Evolutionary conservation across 2,888 invertebrate species (phyloP).

Genomic region (Xestobium rufovillosum): DNA sequence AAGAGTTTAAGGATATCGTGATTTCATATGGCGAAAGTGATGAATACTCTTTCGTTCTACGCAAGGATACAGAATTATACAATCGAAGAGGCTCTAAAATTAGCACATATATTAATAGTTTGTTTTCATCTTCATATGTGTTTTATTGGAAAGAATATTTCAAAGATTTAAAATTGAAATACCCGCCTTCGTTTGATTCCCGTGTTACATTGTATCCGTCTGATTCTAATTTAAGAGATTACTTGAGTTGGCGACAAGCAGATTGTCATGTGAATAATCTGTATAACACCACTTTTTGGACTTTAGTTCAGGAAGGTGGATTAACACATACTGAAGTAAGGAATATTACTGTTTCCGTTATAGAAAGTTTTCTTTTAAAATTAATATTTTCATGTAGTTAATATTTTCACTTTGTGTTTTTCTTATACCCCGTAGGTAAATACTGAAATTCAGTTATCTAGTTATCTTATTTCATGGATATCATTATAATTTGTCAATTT

Average conservation of each 20-base stretch:
- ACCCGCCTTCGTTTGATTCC: slow-evolving; percentile 93
- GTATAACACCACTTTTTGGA: slow-evolving; percentile 96
- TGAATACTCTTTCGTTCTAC: slow-evolving; percentile 89
- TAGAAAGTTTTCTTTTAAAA: too few species aligned
- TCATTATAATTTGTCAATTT: too few species aligned
- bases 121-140: slow-evolving; percentile 84
- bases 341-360: slow-evolving; percentile 8
- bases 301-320: slow-evolving; percentile 68
- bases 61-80: slow-evolving; percentile 67
- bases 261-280: slow-evolving; percentile 96
- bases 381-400: slow-evolving; percentile 9
- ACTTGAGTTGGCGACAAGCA: slow-evolving; percentile 87
- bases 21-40: slow-evolving; percentile 93
- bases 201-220: slow-evolving; percentile 82
- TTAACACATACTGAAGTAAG: slow-evolving; percentile 63
- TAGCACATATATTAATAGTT: slow-evolving; percentile 76
- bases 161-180: slow-evolving; percentile 55
- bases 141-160: slow-evolving; percentile 83
- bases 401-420: slow-evolving; percentile 8
- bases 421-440: too few species aligned
- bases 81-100: slow-evolving; percentile 80
- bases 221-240: slow-evolving; percentile 78
- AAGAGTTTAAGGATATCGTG: slow-evolving; percentile 74
- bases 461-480: too few species aligned
- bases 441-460: too few species aligned